These are phyloP conservation scores for Dasysyrphus tricinctus DNA, from an alignment of 2,888 invertebrate species.

Conservation along the genomic window DNA sequence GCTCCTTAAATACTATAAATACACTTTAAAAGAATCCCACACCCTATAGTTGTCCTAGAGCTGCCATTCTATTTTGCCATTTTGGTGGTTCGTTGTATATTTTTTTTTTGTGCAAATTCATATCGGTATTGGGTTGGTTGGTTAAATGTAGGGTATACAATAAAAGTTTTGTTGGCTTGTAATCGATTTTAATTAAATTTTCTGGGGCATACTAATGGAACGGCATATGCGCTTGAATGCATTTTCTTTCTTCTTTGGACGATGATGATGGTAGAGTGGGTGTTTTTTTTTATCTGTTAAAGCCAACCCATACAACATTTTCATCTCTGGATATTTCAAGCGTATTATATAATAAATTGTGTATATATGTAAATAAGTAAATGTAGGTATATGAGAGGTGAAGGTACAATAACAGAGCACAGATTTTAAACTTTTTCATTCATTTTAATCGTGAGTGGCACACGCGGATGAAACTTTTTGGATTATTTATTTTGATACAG, in stretches of 20 bases:
- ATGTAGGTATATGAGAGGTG: too few relatives aligned
- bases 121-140: slow-evolving; percentile 23
- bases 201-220: slow-evolving; percentile 74
- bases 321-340: too few relatives aligned
- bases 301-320: too few relatives aligned
- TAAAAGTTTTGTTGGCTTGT: slow-evolving; percentile 72
- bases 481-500: too few relatives aligned
- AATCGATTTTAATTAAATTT: slow-evolving; percentile 75
- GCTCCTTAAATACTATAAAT: slow-evolving; percentile 24
- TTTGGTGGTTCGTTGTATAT: not conserved
- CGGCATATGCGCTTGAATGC: slow-evolving; percentile 70
- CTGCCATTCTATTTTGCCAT: slow-evolving; percentile 13
- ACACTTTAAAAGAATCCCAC: slow-evolving; percentile 20
- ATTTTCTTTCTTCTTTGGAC: slow-evolving; percentile 9
- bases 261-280: too few relatives aligned
- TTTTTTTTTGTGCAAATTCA: not conserved
- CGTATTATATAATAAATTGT: too few relatives aligned
- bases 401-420: too few relatives aligned
- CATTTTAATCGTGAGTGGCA: too few relatives aligned
- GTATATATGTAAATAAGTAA: too few relatives aligned
- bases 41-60: not conserved
- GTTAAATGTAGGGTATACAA: slow-evolving; percentile 24
- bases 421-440: too few relatives aligned
- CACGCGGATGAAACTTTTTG: too few relatives aligned
- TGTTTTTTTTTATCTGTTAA: too few relatives aligned